Evolutionary conservation across 2,113 vertebrate genomes (phyloP), one percentile per base, ranked within the genome.

Genomic region (Etheostoma spectabile): DNA sequence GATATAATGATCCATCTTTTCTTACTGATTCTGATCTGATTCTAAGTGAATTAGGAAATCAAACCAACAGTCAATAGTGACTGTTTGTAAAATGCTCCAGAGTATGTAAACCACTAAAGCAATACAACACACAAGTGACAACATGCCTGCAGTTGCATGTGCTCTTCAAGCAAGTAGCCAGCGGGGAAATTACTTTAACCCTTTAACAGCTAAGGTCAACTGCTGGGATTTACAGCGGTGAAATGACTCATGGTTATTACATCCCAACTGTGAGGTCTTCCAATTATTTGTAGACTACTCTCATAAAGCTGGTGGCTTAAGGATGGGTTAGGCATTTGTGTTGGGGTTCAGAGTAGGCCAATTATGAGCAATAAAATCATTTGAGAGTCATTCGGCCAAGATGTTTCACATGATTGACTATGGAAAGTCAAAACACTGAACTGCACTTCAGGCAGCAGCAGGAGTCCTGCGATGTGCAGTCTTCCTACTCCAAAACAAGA

Each of bases 331-430:
- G 62, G 77, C 56, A 19, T 76, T 73, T 55, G 65, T 87, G 78
- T 92, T 90, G 63, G 70, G 77, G 77, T 84, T 91, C 57, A 51
- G 84, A 76, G 63, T 24, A 38, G 46, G 64, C 66, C 80, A 91
- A 89, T 93, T 91, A 42, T 88, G 35, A 79, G 62, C 79, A 84
- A 93, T 91, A 33, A 87, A 85, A 89, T 93, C 93, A 93, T 64
- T 71, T 33, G 66, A 76, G 56, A 79, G 64, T 82, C 77, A 89
- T 66, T 86, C 81, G 87, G 59, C 66, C 83, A 78, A 55, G 78
- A 73, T 18, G 84, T 73, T 90, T 86, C 84, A 77, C 66, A 52
- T 77, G 84, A 75, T 24, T 68, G 61, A 74, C 15, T 48, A 0
- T 35, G 45, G 12, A 64, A 76, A 68, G 75, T 77, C n/a, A 81